These are phyloP conservation scores for Pantherophis vulpinus DNA, from an alignment of 2,797 vertebrate species.

Conservation along the genomic window DNA sequence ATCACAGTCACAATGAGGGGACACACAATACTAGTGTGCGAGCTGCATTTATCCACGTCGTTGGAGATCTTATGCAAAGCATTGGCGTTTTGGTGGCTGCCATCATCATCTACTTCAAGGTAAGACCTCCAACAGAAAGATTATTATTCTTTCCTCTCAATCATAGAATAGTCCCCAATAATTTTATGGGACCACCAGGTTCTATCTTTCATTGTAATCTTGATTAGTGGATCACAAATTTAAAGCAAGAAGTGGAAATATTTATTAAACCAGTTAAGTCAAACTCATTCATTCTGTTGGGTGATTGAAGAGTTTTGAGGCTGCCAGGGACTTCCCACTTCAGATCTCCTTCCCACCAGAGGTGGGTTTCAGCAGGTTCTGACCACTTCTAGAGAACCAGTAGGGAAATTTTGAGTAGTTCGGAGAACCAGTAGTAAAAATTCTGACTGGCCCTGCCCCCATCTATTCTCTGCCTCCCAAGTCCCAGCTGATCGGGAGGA, in stretches of 20 bases:
- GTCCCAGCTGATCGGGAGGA: too few species aligned
- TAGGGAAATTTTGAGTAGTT: too few species aligned
- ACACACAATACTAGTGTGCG: constrained; percentile 81
- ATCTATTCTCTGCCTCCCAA: too few species aligned
- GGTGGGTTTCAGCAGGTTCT: too few species aligned
- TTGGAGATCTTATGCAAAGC: constrained; percentile 91
- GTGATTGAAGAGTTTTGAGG: not conserved
- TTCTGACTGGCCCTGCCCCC: too few species aligned
- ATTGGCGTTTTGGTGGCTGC: constrained; percentile 83
- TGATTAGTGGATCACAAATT: not conserved
- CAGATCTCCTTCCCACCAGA: not conserved
- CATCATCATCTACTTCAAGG: constrained; percentile 84
- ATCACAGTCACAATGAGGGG: constrained; percentile 38
- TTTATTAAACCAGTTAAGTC: not conserved
- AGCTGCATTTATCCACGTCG: constrained; percentile 86
- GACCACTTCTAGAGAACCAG: too few species aligned
- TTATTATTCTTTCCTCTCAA: not conserved
- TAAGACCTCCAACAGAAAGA: constrained; percentile 39
- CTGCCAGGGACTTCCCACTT: not conserved
- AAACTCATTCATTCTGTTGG: not conserved
- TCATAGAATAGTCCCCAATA: too few species aligned
- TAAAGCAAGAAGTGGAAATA: not conserved
- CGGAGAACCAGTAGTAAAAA: too few species aligned
- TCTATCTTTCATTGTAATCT: not conserved
- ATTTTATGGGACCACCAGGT: not conserved